Conservation (phyloP, 1,140 invertebrate genomes). For the Heliconius congener region DNA sequence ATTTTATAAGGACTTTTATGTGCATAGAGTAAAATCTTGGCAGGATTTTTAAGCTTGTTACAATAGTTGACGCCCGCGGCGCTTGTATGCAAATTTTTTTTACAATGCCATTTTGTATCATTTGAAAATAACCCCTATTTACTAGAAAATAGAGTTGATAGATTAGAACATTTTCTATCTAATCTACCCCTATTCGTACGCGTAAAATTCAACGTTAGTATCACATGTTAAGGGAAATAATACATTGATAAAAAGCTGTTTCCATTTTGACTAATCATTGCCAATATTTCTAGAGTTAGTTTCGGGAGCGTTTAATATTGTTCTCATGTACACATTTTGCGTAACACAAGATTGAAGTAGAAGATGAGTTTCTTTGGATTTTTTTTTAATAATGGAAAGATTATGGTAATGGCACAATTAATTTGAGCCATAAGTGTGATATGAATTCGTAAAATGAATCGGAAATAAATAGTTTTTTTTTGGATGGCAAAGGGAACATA, state of each 20-base stretch:
- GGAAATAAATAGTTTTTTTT: too few relatives aligned
- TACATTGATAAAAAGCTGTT: conserved; percentile 1
- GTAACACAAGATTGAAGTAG: conserved; percentile 2
- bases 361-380: conserved; percentile 2
- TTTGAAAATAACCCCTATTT: not conserved
- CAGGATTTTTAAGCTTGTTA: not conserved
- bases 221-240: not conserved
- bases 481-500: not conserved
- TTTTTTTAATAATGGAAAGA: not conserved
- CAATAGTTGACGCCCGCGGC: conserved; percentile 4
- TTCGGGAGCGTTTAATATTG: not conserved
- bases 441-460: not conserved
- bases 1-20: not conserved
- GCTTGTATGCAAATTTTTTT: conserved; percentile 10
- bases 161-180: not conserved
- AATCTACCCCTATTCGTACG: not conserved
- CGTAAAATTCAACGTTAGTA: not conserved
- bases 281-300: conserved; percentile 2
- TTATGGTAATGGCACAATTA: conserved; percentile 5
- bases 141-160: not conserved
- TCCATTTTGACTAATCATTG: conserved; percentile 5
- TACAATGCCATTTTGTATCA: not conserved
- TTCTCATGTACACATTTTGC: not conserved
- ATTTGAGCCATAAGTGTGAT: not conserved
- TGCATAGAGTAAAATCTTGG: not conserved